Evolutionary conservation across 2,113 vertebrate genomes (phyloP), one percentile per base, ranked within the genome.

Genomic region (Vulpes lagopus): DNA sequence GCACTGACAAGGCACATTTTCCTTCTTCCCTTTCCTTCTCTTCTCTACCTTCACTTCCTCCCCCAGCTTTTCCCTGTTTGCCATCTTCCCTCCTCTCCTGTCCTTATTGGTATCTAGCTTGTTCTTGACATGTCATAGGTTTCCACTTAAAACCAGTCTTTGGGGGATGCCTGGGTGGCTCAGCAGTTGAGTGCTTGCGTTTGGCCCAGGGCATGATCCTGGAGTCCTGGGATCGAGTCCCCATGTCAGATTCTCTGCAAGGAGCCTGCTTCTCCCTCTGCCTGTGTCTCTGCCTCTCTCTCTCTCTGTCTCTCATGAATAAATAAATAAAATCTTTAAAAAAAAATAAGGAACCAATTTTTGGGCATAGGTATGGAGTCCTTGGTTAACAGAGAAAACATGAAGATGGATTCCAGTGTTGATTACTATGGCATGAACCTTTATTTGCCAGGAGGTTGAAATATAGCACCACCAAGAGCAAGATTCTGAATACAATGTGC

Each of bases 311-410:
- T 43, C 43, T 43, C 43, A 6, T 6, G 43, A 43, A 43, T 43
- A 43, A 43, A 43, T 43, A 43, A 43, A 43, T 43, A 43, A 43
- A 43, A 43, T 43, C 43, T 43, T 43, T 43, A 43, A 43, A 43
- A 43, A 43, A 43, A 43, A 43, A 43, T 7, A 43, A 43, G 43
- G 43, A 74, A 53, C 81, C 23, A 30, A 49, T 49, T 16, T 35
- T 60, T 62, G 2, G 25, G 76, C 20, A 0, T 11, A 19, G 5
- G 11, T 62, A 17, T 0, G 69, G 53, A 4, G 12, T 38, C 0
- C 8, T 67, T 38, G 51, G 67, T 71, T 98, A 38, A 0, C 11
- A 74, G 49, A 79, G 71, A 30, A 27, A 53, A 30, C 74, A 23
- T 10, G 23, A 16, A 22, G 76, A 79, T 27, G 16, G 20, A 57